Evolutionary conservation across 2,888 invertebrate species (phyloP).

Genomic region (Amaurobius ferox): DNA sequence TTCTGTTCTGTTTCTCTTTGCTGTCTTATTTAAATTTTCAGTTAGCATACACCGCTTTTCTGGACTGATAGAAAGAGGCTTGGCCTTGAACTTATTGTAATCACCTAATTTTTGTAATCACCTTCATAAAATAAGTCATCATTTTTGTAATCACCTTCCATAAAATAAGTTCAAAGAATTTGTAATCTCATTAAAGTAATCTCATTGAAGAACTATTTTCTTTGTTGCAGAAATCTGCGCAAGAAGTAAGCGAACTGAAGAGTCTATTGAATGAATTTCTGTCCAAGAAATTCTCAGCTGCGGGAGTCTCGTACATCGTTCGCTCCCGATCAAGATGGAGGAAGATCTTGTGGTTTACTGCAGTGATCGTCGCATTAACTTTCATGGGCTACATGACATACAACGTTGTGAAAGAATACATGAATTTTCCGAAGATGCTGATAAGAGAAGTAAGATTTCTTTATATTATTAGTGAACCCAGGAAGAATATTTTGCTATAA

Average conservation of each 20-base stretch:
- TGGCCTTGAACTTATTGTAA: too few species aligned
- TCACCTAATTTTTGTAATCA: too few species aligned
- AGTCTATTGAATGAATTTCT: constrained; percentile 34
- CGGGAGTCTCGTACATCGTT: constrained; percentile 53
- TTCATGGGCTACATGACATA: constrained; percentile 68
- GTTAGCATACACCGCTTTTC: too few species aligned
- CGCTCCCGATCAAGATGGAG: constrained; percentile 29
- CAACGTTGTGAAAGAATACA: constrained; percentile 52
- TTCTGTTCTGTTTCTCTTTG: too few species aligned
- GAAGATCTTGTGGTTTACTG: constrained; percentile 29
- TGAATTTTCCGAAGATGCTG: constrained; percentile 58
- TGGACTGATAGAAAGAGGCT: too few species aligned
- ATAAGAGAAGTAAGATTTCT: constrained; percentile 50
- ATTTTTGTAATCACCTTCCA: too few species aligned
- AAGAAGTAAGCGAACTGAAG: background rate
- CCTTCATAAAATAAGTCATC: too few species aligned
- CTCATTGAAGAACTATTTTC: background rate
- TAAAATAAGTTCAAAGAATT: too few species aligned
- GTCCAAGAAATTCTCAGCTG: constrained; percentile 41
- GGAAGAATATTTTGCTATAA: too few species aligned
- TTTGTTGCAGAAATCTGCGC: background rate
- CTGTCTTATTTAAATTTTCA: too few species aligned
- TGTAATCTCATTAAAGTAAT: too few species aligned
- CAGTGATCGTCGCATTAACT: constrained; percentile 21
- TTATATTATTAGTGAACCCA: too few species aligned